Conservation (phyloP, 2,797 vertebrate genomes). For the Scyliorhinus canicula region DNA sequence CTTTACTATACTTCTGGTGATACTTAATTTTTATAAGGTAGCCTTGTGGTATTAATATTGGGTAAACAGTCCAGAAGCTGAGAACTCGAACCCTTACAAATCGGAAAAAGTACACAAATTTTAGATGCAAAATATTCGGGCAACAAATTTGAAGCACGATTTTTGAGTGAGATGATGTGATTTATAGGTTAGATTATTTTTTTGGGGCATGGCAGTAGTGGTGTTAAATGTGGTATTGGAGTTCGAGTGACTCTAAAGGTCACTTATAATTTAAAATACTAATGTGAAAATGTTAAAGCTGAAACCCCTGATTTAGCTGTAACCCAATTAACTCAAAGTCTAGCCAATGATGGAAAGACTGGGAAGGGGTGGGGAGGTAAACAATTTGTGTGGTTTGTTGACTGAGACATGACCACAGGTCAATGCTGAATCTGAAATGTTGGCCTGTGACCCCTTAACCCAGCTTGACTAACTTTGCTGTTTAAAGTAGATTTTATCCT, state of each 20-base stretch:
- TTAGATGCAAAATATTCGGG: neutral
- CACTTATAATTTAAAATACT: neutral
- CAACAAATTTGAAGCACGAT: neutral
- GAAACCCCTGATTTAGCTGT: neutral
- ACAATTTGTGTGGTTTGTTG: neutral
- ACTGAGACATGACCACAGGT: neutral
- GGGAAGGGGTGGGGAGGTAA: neutral
- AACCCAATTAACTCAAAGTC: neutral
- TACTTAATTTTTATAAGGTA: neutral
- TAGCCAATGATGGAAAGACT: neutral
- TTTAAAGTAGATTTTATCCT: neutral
- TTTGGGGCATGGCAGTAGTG: neutral
- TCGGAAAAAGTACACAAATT: neutral
- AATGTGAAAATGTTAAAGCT: neutral
- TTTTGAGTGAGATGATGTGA: neutral
- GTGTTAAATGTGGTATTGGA: neutral
- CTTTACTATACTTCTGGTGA: neutral
- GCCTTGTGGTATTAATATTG: neutral
- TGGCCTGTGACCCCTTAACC: neutral
- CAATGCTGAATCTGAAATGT: neutral
- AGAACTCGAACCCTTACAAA: neutral
- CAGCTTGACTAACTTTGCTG: neutral
- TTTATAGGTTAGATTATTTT: neutral
- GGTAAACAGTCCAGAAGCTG: neutral
- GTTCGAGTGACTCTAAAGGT: neutral